Evolutionary conservation across 2,888 invertebrate genomes (phyloP).

Genomic region (Patella ulyssiponensis): DNA sequence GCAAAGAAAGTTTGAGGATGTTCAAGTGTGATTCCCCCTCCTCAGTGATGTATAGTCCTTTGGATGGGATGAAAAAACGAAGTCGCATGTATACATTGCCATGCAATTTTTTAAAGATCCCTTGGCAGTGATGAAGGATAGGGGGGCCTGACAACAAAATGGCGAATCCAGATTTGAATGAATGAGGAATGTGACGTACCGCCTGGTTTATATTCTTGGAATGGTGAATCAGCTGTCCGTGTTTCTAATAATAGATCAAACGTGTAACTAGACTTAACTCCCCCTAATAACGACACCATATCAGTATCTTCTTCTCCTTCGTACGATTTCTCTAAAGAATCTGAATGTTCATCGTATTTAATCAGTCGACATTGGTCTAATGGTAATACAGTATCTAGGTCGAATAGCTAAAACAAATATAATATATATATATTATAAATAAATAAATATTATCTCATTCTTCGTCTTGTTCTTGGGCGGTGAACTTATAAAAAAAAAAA

Average conservation of each 20-base stretch:
- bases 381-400: constrained; percentile 77
- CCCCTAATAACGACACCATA: constrained; percentile 74
- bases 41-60: too few relatives aligned
- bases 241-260: constrained; percentile 81
- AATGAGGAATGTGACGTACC: constrained; percentile 70
- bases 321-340: constrained; percentile 80
- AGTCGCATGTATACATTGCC: too few relatives aligned
- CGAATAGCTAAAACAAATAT: constrained; percentile 73
- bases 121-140: too few relatives aligned
- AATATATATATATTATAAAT: background rate
- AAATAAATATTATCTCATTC: background rate
- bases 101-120: too few relatives aligned
- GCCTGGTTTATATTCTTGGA: constrained; percentile 78
- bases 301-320: constrained; percentile 76
- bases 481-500: too few relatives aligned
- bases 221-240: constrained; percentile 76
- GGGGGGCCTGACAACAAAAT: too few relatives aligned
- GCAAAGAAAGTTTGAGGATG: too few relatives aligned
- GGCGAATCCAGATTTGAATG: too few relatives aligned
- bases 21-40: too few relatives aligned
- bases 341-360: constrained; percentile 78
- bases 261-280: constrained; percentile 73
- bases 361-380: constrained; percentile 82
- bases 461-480: background rate
- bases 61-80: too few relatives aligned